Percentiles rank a stretch among this genome's conserved stretches.
Conservation (phyloP, 2,888 invertebrate genomes). For the Calameuta idolon region DNA sequence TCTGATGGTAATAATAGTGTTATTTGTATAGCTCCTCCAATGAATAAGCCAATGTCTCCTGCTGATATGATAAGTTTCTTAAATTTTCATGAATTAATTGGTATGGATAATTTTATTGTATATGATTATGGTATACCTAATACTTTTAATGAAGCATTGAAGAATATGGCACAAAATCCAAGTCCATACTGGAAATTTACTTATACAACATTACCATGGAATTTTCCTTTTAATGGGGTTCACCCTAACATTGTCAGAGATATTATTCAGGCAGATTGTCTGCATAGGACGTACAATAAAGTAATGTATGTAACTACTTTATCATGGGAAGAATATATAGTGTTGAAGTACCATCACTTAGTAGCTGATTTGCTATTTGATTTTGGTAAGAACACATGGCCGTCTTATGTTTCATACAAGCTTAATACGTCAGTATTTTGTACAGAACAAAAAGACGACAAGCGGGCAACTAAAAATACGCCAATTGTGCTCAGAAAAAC, state of each 20-base stretch:
- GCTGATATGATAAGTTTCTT: slow-evolving; percentile 75
- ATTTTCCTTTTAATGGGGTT: slow-evolving; percentile 74
- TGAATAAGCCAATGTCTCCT: slow-evolving; percentile 69
- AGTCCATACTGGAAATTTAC: slow-evolving; percentile 64
- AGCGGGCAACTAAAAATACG: slow-evolving; percentile 39
- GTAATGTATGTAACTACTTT: slow-evolving; percentile 68
- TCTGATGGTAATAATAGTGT: slow-evolving; percentile 69
- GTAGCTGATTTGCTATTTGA: slow-evolving; percentile 71
- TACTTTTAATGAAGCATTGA: slow-evolving; percentile 64
- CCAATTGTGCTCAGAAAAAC: slow-evolving; percentile 53
- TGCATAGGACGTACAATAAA: slow-evolving; percentile 72
- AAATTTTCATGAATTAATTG: slow-evolving; percentile 76
- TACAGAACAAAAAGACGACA: slow-evolving; percentile 54
- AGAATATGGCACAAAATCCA: slow-evolving; percentile 60
- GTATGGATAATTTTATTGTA: slow-evolving; percentile 75
- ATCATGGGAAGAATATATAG: slow-evolving; percentile 76
- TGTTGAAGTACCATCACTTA: slow-evolving; percentile 72
- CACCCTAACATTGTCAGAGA: slow-evolving; percentile 56
- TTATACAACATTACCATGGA: slow-evolving; percentile 74
- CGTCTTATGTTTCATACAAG: slow-evolving; percentile 69
- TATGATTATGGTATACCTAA: slow-evolving; percentile 72
- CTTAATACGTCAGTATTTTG: slow-evolving; percentile 65
- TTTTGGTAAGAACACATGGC: slow-evolving; percentile 67
- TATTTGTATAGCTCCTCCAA: slow-evolving; percentile 75
- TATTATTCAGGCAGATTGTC: slow-evolving; percentile 76